Conservation (phyloP, 2,888 invertebrate genomes). For the Teinopalpus imperialis region DNA sequence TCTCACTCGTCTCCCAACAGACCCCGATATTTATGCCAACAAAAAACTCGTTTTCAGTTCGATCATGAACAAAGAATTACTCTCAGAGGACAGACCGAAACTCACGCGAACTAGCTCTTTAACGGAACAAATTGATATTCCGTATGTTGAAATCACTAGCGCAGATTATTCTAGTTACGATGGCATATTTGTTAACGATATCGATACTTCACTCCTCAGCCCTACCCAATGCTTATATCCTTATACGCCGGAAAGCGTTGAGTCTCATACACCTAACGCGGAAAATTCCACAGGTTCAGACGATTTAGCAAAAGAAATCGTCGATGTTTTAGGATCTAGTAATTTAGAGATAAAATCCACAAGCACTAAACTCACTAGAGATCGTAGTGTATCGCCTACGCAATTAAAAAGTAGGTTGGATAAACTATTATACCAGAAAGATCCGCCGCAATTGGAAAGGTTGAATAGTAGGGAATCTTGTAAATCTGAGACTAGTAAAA, state of each 20-base stretch:
- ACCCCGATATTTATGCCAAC: constrained; percentile 52
- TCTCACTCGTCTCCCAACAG: constrained; percentile 46
- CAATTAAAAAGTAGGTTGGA: constrained; percentile 84
- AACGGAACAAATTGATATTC: constrained; percentile 62
- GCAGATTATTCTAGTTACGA: constrained; percentile 68
- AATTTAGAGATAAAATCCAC: constrained; percentile 45
- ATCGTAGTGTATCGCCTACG: constrained; percentile 82
- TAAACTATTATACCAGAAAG: constrained; percentile 56
- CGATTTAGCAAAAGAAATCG: constrained; percentile 49
- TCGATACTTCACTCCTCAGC: constrained; percentile 74
- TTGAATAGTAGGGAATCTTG: constrained; percentile 67
- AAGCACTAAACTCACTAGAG: constrained; percentile 46
- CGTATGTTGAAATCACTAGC: constrained; percentile 75
- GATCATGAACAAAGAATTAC: constrained; percentile 6
- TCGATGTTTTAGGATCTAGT: constrained; percentile 44
- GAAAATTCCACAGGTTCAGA: constrained; percentile 59
- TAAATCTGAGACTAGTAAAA: constrained; percentile 58
- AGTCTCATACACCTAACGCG: constrained; percentile 87
- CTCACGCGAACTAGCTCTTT: constrained; percentile 58
- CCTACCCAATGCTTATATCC: constrained; percentile 82
- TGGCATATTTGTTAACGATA: constrained; percentile 76
- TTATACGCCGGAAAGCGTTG: constrained; percentile 91
- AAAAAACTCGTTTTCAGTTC: constrained; percentile 26
- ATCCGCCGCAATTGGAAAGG: constrained; percentile 53
- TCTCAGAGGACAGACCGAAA: constrained; percentile 34